Conservation (phyloP, 2,797 vertebrate genomes). For the Bucorvus abyssinicus region DNA sequence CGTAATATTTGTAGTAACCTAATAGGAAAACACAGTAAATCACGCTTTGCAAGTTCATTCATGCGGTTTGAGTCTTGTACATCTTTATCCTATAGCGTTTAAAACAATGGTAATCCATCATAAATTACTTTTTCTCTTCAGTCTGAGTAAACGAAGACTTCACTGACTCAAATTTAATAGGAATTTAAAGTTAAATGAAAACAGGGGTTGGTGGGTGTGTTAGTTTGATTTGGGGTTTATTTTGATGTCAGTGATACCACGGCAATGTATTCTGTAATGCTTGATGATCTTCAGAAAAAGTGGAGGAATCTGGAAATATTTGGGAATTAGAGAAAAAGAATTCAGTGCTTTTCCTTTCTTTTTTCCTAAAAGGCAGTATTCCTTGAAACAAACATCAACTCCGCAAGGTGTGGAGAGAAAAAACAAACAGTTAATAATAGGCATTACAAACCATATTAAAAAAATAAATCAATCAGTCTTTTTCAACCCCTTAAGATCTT, state of each 20-base stretch:
- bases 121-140: not conserved
- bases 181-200: not conserved
- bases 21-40: not conserved
- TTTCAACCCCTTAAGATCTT: not conserved
- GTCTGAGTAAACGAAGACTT: not conserved
- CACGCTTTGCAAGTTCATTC: not conserved
- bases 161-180: not conserved
- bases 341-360: not conserved
- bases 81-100: not conserved
- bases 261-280: not conserved
- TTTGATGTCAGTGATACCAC: not conserved
- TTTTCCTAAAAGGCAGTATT: not conserved
- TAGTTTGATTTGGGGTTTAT: not conserved
- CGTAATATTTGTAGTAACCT: slow-evolving; percentile 89
- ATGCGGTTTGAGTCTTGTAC: not conserved
- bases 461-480: not conserved
- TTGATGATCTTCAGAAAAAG: not conserved
- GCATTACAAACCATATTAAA: not conserved
- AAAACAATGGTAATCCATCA: not conserved
- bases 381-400: not conserved
- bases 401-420: not conserved
- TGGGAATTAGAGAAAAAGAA: not conserved
- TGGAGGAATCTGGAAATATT: not conserved
- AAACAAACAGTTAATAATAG: not conserved
- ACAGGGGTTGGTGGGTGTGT: not conserved